Percentiles rank a stretch among this genome's conserved stretches.
These are phyloP conservation scores for Grapholita molesta DNA, from an alignment of 1,140 invertebrate species.

Conservation along the genomic window DNA sequence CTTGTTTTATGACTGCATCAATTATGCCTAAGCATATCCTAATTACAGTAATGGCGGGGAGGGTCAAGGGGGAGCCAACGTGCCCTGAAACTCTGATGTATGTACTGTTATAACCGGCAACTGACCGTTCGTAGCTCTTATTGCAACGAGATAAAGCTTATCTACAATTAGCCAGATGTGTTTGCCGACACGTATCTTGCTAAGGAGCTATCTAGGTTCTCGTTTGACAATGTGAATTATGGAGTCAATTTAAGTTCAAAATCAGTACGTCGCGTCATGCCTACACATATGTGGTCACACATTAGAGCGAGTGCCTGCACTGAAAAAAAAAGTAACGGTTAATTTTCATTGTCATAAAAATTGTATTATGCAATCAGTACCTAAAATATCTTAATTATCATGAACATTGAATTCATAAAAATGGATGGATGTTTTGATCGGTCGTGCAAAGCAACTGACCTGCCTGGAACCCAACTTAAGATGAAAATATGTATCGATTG, in stretches of 20 bases:
- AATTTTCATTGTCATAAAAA: too few relatives aligned
- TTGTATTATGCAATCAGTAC: too few relatives aligned
- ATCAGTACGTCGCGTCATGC: background rate
- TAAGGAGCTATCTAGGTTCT: too few relatives aligned
- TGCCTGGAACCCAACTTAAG: too few relatives aligned
- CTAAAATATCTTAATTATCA: too few relatives aligned
- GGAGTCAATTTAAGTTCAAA: background rate
- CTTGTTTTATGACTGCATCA: conserved; percentile 50
- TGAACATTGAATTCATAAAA: too few relatives aligned
- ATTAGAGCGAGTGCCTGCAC: background rate
- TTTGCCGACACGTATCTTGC: too few relatives aligned
- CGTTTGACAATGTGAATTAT: background rate
- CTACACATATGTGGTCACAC: background rate
- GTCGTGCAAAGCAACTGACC: too few relatives aligned
- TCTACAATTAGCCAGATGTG: background rate
- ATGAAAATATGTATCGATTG: too few relatives aligned
- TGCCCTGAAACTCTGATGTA: conserved; percentile 51
- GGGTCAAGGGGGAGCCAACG: conserved; percentile 38
- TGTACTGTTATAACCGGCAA: conserved; percentile 24
- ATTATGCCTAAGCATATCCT: conserved; percentile 60
- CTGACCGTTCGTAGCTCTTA: background rate
- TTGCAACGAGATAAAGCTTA: background rate
- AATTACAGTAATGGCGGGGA: conserved; percentile 62
- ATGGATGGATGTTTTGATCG: too few relatives aligned
- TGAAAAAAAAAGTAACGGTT: too few relatives aligned